phyloP scores from a whole-genome alignment of 2,797 vertebrate genomes.

The Gymnoscopelus braueri region DNA sequence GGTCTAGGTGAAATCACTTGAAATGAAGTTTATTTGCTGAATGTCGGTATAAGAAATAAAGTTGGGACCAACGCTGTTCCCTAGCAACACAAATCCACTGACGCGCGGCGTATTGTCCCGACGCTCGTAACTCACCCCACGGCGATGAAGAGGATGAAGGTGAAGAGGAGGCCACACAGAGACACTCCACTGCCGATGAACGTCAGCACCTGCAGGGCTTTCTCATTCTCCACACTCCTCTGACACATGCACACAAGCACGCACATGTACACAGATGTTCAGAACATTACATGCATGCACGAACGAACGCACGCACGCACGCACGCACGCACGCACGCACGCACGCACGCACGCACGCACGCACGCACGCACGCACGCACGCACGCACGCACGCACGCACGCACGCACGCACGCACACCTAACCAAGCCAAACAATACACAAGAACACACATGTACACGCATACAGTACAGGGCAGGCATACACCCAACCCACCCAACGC shows the following conservation, averaged over 20 bases:
- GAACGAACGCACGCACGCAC: neutral
- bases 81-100: too few relatives aligned
- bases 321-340: neutral
- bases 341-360: neutral
- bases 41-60: too few relatives aligned
- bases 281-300: neutral
- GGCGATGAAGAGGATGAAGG: conserved; percentile 89
- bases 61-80: too few relatives aligned
- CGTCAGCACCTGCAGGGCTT: conserved; percentile 87
- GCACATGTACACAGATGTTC: neutral
- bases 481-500: too few relatives aligned
- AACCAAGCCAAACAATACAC: too few relatives aligned
- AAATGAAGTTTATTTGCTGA: too few relatives aligned
- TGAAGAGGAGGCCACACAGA: conserved; percentile 88
- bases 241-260: conserved; percentile 58
- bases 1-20: too few relatives aligned
- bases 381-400: neutral
- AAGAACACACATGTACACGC: conserved; percentile 13
- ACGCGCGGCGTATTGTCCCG: neutral
- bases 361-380: neutral
- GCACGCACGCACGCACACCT: neutral
- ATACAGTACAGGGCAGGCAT: neutral
- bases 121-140: conserved; percentile 85
- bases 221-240: conserved; percentile 84
- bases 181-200: conserved; percentile 92